Base-by-base conservation (phyloP, 2,113 vertebrate genomes). In the Tetrax tetrax region DNA sequence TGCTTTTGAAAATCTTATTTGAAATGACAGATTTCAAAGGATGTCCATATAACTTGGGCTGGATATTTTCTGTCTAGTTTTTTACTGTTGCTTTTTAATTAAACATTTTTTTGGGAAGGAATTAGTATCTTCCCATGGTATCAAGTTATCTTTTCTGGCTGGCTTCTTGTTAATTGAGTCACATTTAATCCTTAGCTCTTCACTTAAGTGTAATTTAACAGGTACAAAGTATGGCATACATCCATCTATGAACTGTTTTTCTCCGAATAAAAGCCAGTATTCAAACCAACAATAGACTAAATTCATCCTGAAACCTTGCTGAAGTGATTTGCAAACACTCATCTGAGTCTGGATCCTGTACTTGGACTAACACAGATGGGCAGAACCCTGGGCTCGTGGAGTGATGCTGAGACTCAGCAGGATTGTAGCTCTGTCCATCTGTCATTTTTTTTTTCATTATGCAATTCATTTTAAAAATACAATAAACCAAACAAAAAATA, bases 391-490 rank as follows among this genome's bases (percentile, higher is more conserved):
- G 69, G 23, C 31, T 89, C 7, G 4, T 3, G 29, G 57, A 72
- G 74, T 72, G 57, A 57, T 87, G 83, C 70, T 93, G 83, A 20
- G 53, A 57, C 95, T 57, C 96, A 95, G 92, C 91, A 93, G 90
- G 95, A 37, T 5, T 82, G 65, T n/a, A 66, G 56, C 21, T 86
- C 64, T 76, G n/a, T 16, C 96, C 95, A 96, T 96, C 96, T 95
- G 95, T 57, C 53, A 7, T 35, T 22, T 23, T 35, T 22, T 23
- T 35, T 43, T 29, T 29, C 9, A 53, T 86, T 23, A 16, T n/a
- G 24, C 28, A 41, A 65, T 72, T 79, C 1, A 27, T 57, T 89
- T 86, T n/a, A 68, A 96, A 89, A 81, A n/a, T 47, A 38, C 8
- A 83, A 74, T 20, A 28, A 57, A 77, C 2, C 6, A 83, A 82